Evolutionary conservation across 2,888 invertebrate species (phyloP).

Genomic region (Griposia aprilina): DNA sequence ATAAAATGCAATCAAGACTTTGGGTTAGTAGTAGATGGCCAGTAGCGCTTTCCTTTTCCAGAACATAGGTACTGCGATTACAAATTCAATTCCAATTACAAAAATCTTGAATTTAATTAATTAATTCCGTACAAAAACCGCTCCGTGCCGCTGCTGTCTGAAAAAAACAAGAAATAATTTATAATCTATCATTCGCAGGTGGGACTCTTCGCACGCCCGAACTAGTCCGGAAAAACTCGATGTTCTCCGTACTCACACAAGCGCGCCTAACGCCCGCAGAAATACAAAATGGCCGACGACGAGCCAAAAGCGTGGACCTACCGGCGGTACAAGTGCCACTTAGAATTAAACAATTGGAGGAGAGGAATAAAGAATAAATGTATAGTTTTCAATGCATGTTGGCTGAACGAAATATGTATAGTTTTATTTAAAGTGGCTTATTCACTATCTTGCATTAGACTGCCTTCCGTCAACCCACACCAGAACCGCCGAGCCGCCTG

Average conservation of each 20-base stretch:
- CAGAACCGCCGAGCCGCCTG: too few species aligned
- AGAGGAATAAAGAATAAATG: conserved; percentile 71
- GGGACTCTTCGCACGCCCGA: conserved; percentile 81
- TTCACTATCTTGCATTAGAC: not conserved
- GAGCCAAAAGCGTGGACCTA: conserved; percentile 86
- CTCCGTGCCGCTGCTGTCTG: conserved; percentile 14
- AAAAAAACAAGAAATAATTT: conserved; percentile 3
- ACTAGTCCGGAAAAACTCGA: conserved; percentile 79
- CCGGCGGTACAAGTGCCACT: conserved; percentile 88
- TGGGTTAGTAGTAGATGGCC: not conserved
- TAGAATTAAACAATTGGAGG: conserved; percentile 85
- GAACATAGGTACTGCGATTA: not conserved
- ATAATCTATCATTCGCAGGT: conserved; percentile 65
- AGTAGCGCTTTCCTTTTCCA: not conserved
- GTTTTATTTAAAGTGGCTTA: not conserved
- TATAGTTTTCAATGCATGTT: conserved; percentile 28
- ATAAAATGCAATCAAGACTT: not conserved
- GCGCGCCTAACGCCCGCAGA: conserved; percentile 70
- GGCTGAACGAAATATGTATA: conserved; percentile 19
- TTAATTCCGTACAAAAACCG: not conserved
- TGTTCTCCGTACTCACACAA: conserved; percentile 78
- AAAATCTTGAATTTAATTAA: not conserved
- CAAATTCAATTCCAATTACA: not conserved
- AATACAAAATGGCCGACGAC: conserved; percentile 81
- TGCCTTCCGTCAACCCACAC: too few species aligned